Evolutionary conservation across 2,113 vertebrate genomes (phyloP).

Genomic region (Erythrolamprus reginae): DNA sequence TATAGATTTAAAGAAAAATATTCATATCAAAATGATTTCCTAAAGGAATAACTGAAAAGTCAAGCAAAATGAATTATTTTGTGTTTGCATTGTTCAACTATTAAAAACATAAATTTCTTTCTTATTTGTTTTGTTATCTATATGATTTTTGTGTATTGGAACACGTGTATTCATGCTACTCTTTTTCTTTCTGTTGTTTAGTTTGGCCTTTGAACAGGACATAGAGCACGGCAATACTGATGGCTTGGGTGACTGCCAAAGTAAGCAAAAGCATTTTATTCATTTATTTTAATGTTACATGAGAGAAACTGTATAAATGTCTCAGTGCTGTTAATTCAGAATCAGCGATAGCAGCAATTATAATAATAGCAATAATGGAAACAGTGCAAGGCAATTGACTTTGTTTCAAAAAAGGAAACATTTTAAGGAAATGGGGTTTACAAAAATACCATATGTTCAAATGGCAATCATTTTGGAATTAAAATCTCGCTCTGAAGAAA

Average conservation of each 20-base stretch:
- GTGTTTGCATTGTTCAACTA: not conserved
- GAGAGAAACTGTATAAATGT: conserved; percentile 51
- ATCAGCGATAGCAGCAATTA: not conserved
- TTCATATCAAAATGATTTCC: not conserved
- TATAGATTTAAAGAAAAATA: not conserved
- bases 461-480: conserved; percentile 26
- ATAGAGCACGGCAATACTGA: conserved; percentile 96
- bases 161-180: conserved; percentile 60
- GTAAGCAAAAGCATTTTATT: conserved; percentile 83
- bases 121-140: conserved; percentile 30
- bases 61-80: not conserved
- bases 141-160: conserved; percentile 35
- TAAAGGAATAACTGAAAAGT: conserved; percentile 7
- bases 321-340: conserved; percentile 23
- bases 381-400: not conserved
- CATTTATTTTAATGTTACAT: conserved; percentile 58
- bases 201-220: conserved; percentile 95
- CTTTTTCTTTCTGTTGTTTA: conserved; percentile 77
- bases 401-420: not conserved
- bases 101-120: not conserved
- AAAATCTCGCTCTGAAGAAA: conserved; percentile 18
- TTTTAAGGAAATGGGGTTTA: conserved; percentile 18
- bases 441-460: not conserved
- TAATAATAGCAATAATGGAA: conserved; percentile 30
- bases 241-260: conserved; percentile 99